phyloP scores from a whole-genome alignment of 2,888 invertebrate genomes.

The Parapristionchus giblindavisi region DNA sequence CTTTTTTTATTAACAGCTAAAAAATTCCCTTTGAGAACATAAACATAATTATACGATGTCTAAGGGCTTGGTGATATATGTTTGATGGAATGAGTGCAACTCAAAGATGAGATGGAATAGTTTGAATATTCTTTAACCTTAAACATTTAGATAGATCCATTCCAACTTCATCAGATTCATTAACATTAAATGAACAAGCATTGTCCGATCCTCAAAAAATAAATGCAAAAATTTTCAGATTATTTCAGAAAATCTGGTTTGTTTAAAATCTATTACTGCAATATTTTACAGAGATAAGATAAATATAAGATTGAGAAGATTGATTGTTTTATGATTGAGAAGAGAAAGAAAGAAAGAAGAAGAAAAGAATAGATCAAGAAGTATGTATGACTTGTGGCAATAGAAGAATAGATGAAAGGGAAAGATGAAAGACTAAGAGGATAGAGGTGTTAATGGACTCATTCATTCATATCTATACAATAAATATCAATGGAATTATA shows the following conservation, averaged over 20 bases:
- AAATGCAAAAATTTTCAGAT: not conserved
- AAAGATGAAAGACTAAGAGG: too few relatives aligned
- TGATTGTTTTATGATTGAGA: not conserved
- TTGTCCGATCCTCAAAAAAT: slow-evolving; percentile 24
- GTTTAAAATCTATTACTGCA: not conserved
- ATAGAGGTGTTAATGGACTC: too few relatives aligned
- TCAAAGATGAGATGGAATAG: not conserved
- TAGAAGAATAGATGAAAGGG: too few relatives aligned
- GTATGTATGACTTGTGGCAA: too few relatives aligned
- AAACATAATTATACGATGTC: too few relatives aligned
- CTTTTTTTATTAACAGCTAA: too few relatives aligned
- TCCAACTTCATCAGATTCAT: slow-evolving; percentile 21
- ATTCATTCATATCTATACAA: too few relatives aligned
- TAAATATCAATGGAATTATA: too few relatives aligned
- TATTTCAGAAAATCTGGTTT: not conserved
- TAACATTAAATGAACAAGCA: slow-evolving; percentile 9
- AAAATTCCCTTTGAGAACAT: too few relatives aligned
- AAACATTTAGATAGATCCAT: slow-evolving; percentile 1
- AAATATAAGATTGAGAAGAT: not conserved
- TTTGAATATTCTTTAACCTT: slow-evolving; percentile 2
- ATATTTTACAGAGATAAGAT: not conserved
- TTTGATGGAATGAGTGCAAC: not conserved
- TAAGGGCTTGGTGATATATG: too few relatives aligned
- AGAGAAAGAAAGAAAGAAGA: not conserved
- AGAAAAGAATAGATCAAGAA: too few relatives aligned